Percentiles rank a stretch among this genome's conserved stretches.
These are phyloP conservation scores for Varanus salvator DNA, from an alignment of 2,113 vertebrate genomes.

Conservation along the genomic window DNA sequence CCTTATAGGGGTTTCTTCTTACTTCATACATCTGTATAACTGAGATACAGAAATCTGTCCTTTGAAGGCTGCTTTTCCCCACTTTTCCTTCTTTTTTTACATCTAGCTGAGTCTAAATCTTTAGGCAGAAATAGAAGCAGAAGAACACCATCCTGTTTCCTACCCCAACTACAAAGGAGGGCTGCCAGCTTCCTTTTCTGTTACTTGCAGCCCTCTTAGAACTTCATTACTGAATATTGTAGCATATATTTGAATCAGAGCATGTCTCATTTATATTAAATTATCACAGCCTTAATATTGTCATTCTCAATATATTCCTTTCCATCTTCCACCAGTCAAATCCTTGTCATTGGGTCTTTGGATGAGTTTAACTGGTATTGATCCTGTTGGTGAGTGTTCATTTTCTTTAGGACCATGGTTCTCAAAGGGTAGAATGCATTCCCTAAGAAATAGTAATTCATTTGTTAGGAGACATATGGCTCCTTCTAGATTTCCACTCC, in stretches of 20 bases:
- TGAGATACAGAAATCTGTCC: neutral
- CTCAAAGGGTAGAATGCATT: neutral
- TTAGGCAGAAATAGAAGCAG: conserved; percentile 23
- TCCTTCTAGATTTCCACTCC: neutral
- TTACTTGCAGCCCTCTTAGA: neutral
- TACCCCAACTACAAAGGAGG: conserved; percentile 1
- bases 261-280: conserved; percentile 8
- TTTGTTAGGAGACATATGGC: neutral
- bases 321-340: neutral
- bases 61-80: neutral
- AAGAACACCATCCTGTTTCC: conserved; percentile 11
- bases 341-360: neutral
- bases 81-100: neutral
- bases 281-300: neutral
- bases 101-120: neutral
- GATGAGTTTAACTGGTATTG: neutral
- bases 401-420: neutral
- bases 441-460: neutral
- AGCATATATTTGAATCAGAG: neutral
- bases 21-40: neutral
- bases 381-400: neutral
- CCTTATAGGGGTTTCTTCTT: conserved; percentile 18
- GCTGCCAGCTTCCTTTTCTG: neutral
- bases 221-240: neutral
- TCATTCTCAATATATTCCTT: neutral